phyloP scores from a whole-genome alignment of 1,140 invertebrate species.

The Nephila pilipes region DNA sequence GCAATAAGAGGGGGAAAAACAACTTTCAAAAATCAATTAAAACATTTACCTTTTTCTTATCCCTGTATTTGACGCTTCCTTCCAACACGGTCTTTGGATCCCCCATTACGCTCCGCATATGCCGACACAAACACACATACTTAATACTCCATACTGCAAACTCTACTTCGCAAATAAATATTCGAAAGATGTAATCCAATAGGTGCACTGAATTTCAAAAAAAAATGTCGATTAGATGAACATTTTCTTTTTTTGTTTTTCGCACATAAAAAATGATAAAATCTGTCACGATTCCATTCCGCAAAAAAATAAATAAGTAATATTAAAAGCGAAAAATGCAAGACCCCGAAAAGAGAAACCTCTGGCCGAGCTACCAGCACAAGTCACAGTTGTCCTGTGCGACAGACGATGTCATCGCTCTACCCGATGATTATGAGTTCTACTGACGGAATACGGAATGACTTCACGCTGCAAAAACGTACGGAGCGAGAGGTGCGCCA shows the following conservation, averaged over 20 bases:
- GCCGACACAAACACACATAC: conserved; percentile 56
- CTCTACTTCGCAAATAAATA: not conserved
- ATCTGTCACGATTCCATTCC: not conserved
- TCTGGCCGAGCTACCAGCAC: conserved; percentile 18
- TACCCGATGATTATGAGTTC: conserved; percentile 45
- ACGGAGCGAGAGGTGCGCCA: conserved; percentile 6
- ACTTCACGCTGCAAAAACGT: not conserved
- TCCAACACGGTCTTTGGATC: conserved; percentile 91
- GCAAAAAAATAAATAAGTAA: not conserved
- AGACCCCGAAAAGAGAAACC: not conserved
- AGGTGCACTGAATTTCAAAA: not conserved
- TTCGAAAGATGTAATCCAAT: conserved; percentile 24
- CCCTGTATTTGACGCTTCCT: conserved; percentile 92
- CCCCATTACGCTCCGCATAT: conserved; percentile 83
- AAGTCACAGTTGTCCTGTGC: not conserved
- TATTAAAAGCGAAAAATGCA: not conserved
- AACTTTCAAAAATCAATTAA: not conserved
- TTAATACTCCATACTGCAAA: conserved; percentile 59
- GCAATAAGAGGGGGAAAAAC: not conserved
- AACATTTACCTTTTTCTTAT: conserved; percentile 91
- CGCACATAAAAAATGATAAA: not conserved
- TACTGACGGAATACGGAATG: conserved; percentile 29
- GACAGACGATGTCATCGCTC: conserved; percentile 26
- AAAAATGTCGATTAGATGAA: not conserved
- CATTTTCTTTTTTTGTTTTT: not conserved